Evolutionary conservation across 2,888 invertebrate species (phyloP).

Genomic region (Oxystoma pomonae): DNA sequence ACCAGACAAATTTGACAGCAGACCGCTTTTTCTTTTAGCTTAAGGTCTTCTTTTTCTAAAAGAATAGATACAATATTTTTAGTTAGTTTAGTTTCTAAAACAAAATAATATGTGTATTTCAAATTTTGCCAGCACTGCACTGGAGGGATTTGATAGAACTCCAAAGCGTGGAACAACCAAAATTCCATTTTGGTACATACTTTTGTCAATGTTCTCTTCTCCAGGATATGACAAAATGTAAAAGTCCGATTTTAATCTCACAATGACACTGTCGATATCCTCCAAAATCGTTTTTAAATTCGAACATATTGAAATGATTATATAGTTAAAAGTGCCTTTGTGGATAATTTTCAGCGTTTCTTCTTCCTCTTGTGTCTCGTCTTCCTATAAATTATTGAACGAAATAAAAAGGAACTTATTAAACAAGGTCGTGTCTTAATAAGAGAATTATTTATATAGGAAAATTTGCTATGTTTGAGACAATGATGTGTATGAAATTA

Average conservation of each 20-base stretch:
- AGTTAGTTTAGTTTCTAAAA: no score
- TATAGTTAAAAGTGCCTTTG: conserved; percentile 40
- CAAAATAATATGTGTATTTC: no score
- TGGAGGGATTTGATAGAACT: no score
- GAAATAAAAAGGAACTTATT: no score
- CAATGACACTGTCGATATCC: conserved; percentile 46
- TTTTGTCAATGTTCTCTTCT: conserved; percentile 36
- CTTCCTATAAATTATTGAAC: conserved; percentile 36
- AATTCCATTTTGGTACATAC: no score
- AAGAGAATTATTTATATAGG: no score
- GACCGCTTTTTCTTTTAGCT: conserved; percentile 53
- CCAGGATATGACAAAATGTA: conserved; percentile 37
- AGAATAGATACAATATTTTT: no score
- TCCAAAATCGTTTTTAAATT: conserved; percentile 45
- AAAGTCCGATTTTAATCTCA: conserved; percentile 44
- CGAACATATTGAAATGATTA: conserved; percentile 43
- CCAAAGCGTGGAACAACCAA: no score
- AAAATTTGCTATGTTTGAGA: no score
- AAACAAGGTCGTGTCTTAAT: no score
- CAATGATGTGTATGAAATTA: no score
- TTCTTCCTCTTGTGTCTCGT: conserved; percentile 30
- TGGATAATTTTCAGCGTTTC: conserved; percentile 44
- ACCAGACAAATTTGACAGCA: conserved; percentile 57
- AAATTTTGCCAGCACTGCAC: no score
- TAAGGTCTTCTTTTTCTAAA: conserved; percentile 48